Evolutionary conservation across 2,797 vertebrate genomes (phyloP), one percentile per base, ranked within the genome.

Genomic region (Dallia pectoralis): DNA sequence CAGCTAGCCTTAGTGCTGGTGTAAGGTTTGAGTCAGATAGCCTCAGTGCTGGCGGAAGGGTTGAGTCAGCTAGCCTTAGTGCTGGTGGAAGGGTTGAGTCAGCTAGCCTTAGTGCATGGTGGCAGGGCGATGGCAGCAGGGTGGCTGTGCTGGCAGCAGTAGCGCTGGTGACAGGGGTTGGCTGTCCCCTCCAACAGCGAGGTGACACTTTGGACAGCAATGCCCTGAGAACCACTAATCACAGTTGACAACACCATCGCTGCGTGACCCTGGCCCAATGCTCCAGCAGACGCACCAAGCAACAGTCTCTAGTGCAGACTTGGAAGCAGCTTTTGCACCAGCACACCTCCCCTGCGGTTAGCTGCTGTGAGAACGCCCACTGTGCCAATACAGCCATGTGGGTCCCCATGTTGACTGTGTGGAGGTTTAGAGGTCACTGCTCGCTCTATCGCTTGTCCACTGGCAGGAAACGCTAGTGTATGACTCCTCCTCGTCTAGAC

Each of bases 401-500:
- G 29, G 30, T 18, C 30, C 2, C 15, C 47, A 22, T 51, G 27
- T 66, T 71, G 40, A n/a, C 18, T 61, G 32, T 51, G 9, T 69
- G 53, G 71, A 69, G 36, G 82, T 75, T 22, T 53, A n/a, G 9
- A n/a, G n/a, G 51, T 53, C 51, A 53, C 19, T 22, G 77, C 61
- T 72, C 67, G 25, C 64, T 84, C 70, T 80, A 63, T 80, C 84
- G 84, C 78, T 84, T 74, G 82, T 77, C 77, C 79, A 87, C 86
- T 88, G 86, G 87, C 86, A 88, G 86, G 87, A 88, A 87, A 83
- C 87, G 82, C 78, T 80, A 82, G 79, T 72, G 69, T 65, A 71
- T 86, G 84, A 78, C 87, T 90, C 89, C 91, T 90, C 91, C 91
- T 84, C 85, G 90, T 91, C 91, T 91, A 91, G 90, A 92, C 90